Conservation (phyloP, 2,113 vertebrate species). For the Oryzias celebensis region DNA sequence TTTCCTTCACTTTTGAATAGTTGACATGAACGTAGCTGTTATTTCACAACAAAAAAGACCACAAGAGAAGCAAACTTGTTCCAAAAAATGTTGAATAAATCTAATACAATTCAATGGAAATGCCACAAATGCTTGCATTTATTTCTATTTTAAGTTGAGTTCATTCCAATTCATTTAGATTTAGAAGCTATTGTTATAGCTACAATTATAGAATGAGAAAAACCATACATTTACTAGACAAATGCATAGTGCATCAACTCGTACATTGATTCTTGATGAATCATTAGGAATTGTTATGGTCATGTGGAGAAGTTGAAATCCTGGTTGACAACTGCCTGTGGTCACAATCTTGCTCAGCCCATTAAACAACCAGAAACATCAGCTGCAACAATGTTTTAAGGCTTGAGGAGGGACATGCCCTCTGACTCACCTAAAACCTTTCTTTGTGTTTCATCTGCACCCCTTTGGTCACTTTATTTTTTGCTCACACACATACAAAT, state of each 20-base stretch:
- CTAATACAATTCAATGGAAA: too few species aligned
- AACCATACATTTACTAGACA: background rate
- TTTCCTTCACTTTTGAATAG: too few species aligned
- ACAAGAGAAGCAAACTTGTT: too few species aligned
- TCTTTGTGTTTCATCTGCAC: conserved; percentile 48
- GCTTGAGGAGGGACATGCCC: conserved; percentile 42
- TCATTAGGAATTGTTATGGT: background rate
- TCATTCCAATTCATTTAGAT: too few species aligned
- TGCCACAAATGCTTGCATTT: too few species aligned
- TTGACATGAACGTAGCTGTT: too few species aligned
- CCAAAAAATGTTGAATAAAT: too few species aligned
- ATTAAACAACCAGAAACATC: conserved; percentile 37
- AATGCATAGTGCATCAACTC: background rate
- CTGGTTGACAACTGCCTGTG: conserved; percentile 23
- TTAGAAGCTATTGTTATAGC: too few species aligned
- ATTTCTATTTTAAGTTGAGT: too few species aligned
- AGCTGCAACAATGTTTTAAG: conserved; percentile 26
- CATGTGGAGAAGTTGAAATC: conserved; percentile 2
- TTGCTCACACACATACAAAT: conserved; percentile 8
- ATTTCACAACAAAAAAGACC: too few species aligned
- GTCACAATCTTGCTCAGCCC: conserved; percentile 32
- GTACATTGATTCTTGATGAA: background rate
- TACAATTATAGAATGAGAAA: background rate
- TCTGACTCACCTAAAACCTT: conserved; percentile 53
- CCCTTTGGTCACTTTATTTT: conserved; percentile 11